Base-by-base conservation (phyloP, 2,113 vertebrate species). In the Edolisoma coerulescens region DNA sequence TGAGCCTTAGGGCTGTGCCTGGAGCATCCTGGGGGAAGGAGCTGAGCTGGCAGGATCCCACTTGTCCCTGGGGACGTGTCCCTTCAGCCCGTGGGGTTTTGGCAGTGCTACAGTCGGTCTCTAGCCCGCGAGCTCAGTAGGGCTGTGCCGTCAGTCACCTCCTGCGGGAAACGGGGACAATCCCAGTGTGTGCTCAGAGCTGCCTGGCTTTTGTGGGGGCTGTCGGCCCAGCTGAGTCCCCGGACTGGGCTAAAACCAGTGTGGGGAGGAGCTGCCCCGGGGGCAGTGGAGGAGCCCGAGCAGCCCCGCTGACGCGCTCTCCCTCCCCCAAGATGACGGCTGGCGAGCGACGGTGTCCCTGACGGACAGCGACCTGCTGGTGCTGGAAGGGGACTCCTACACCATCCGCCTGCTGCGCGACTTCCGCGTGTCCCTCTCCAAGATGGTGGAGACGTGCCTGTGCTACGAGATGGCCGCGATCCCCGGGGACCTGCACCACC, bases 391-490 rank as follows among this genome's bases (percentile, higher is more conserved):
- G 6, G 96, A 98, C 13, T 96, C 96, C 0, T 96, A 98, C 74
- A 98, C 97, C 1, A 99, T 99, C 97, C 98, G 98, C 89, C 97
- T 99, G 49, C 98, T 99, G 76, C 98, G 98, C 81, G 98, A 99
- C 33, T 97, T 99, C n/a, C 99, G 99, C 13, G 98, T 98, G 11
- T 99, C 99, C 15, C 97, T 99, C 37, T 98, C 98, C 96, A 98
- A 98, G 89, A 99, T 99, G 99, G 96, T 99, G 77, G 97, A 98
- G 92, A 98, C 98, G 49, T 99, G 98, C 94, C 98, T 99, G 84
- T 97, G 97, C 90, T 98, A 93, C 4, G 98, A 98, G 97, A 98
- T 88, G 73, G 94, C 95, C 3, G 97, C 91, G 4, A 96, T 91
- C 30, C 96, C 97, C 0, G 94, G 88, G 12, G 93, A 96, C 10